A percentile compares a stretch with the other conserved stretches of the same genome.
Conservation (phyloP, 2,888 invertebrate genomes). For the Cecidostiba fungosa region DNA sequence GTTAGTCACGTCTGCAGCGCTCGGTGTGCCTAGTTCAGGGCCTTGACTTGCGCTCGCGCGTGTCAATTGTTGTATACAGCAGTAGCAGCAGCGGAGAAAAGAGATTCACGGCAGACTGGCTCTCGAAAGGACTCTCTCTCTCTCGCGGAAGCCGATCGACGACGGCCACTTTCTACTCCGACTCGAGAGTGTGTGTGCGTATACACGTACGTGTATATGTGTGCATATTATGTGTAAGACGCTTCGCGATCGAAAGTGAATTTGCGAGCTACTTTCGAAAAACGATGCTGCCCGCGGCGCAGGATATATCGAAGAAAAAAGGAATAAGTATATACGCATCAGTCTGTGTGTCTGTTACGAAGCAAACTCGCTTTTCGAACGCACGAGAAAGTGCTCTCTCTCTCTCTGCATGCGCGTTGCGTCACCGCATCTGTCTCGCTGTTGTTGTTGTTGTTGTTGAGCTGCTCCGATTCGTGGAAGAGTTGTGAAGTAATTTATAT, state of each 20-base stretch:
- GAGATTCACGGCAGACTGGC: constrained; percentile 33
- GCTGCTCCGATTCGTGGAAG: neutral
- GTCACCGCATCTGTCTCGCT: neutral
- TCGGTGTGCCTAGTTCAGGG: constrained; percentile 31
- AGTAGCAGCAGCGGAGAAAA: neutral
- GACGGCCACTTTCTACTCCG: constrained; percentile 30
- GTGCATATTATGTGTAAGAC: neutral
- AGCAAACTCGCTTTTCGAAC: neutral
- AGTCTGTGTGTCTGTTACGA: neutral
- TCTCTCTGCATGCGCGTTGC: neutral
- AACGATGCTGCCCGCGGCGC: neutral
- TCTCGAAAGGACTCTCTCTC: neutral
- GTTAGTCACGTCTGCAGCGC: constrained; percentile 37
- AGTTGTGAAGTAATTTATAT: neutral
- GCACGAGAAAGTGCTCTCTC: constrained; percentile 15
- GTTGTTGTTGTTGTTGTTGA: too few relatives aligned
- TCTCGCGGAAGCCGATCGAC: constrained; percentile 28
- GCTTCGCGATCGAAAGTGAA: constrained; percentile 37
- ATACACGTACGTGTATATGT: too few relatives aligned
- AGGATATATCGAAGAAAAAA: constrained; percentile 20
- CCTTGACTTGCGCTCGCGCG: neutral
- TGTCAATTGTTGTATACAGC: constrained; percentile 44
- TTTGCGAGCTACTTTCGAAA: constrained; percentile 38
- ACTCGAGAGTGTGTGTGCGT: neutral
- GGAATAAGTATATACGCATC: neutral